Percentiles rank a stretch among this genome's conserved stretches.
Conservation (phyloP, 2,797 vertebrate genomes). For the Tenualosa ilisha region DNA sequence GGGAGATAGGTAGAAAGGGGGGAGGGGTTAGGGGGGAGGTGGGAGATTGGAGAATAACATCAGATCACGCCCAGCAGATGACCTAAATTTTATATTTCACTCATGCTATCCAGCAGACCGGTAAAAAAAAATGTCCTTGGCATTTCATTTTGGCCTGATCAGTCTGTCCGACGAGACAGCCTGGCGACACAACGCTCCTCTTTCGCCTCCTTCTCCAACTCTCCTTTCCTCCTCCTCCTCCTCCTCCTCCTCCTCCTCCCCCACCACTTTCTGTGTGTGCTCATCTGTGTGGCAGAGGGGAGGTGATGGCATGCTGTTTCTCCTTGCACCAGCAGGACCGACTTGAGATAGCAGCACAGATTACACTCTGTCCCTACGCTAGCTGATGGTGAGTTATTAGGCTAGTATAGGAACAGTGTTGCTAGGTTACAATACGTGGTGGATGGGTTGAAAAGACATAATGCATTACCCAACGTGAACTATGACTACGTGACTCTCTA, state of each 20-base stretch:
- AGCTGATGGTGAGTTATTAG: background rate
- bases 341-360: constrained; percentile 7
- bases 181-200: background rate
- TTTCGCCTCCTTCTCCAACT: background rate
- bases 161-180: background rate
- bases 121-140: background rate
- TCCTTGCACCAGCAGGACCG: background rate
- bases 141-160: background rate
- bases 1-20: background rate
- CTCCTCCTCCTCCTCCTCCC: background rate
- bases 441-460: background rate
- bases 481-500: background rate
- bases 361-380: background rate
- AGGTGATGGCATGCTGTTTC: constrained; percentile 7
- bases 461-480: background rate
- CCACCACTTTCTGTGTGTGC: background rate
- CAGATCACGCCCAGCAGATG: background rate
- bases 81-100: constrained; percentile 25
- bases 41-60: background rate
- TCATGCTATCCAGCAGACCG: background rate
- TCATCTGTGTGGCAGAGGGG: background rate
- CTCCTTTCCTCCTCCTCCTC: background rate
- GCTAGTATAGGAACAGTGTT: background rate
- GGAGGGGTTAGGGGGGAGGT: background rate
- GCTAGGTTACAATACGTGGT: background rate